Evolutionary conservation across 2,797 vertebrate genomes (phyloP), one percentile per base, ranked within the genome.

Genomic region (Pipistrellus pipistrellus): DNA sequence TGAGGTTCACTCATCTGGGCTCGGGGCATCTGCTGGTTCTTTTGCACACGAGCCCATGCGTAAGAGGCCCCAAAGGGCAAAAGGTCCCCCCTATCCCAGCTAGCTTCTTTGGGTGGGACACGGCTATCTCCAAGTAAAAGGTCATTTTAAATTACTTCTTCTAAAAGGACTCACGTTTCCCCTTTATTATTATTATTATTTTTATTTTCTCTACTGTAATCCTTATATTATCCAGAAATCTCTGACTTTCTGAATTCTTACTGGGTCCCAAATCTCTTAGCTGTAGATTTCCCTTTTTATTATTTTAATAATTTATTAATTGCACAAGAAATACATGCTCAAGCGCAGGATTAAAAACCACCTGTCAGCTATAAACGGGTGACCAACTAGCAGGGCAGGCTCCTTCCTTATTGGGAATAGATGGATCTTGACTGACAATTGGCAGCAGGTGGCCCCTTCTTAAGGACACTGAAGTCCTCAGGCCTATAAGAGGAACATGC

Each of bases 401-500:
- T 44, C 48, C 30, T 72, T 82, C 92, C 94, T 86, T 95, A 88
- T 86, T 86, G 80, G 90, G 94, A 87, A 64, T 3, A 30, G 78
- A 38, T 30, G 46, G 15, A 38, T 35, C 41, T 86, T 95, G 85
- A 95, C 86, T 95, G 84, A 90, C 25, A 32, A 66, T 68, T 72
- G 85, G 83, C 93, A 90, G 95, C 93, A 90, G 95, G 78, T 91
- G 95, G 41, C 20, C 10, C 64, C 57, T 66, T 90, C 81, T 90
- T 95, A 69, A 69, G 85, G 89, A 93, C 68, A 20, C 4, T 18
- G 68, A 83, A 90, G 94, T 57, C 72, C 69, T n/a, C 14, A 6
- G 85, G 78, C 96, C 96, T 95, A 97, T 72, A 88, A 77, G 62
- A 94, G 85, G 57, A 82, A 90, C 88, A 75, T 93, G 89, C 72